Base-by-base conservation (phyloP, 64 coral and sea anemone genomes). In the Cladopsammia gracilis region DNA sequence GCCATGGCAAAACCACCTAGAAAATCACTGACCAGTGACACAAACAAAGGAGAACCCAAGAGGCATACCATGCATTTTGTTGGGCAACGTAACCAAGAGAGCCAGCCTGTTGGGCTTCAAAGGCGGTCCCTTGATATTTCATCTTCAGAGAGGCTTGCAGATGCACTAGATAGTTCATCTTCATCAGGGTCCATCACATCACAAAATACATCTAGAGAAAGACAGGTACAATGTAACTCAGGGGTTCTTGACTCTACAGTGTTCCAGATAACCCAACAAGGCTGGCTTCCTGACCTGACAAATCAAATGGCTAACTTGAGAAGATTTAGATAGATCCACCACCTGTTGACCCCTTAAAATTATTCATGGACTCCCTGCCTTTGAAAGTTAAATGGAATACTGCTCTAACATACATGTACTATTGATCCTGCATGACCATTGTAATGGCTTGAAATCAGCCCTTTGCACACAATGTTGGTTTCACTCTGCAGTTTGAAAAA, bases 61-160 rank as follows among this genome's bases (percentile, higher is more conserved):
- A 86, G 91, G 24, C 91, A 93, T 58, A 93, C 91, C 19, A 87
- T 93, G 47, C 91, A 93, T 87, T 83, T 73, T 52, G 44, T 76
- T 52, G 83, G 85, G 9, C 72, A 93, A 22, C 46, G 59, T 2
- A 73, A 87, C 5, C 51, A 87, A 45, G 70, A 66, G 26, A 44
- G 81, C 4, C 73, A 79, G 15, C 18, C 85, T 4, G 11, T 24
- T 44, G 42, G 83, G 18, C 60, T 87, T 42, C 91, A 83, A 1
- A 75, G 91, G 16, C 91, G 62, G 3, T 93, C 91, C 9, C 81
- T 93, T 61, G 91, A 93, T 14, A 87, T 93, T 53, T 67, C 82
- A 74, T 86, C 91, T 48, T 86, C 91, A 56, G 91, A 86, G 44
- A 92, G 90, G 49, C 90, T 92, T 9, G 71, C 82, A 46, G 58